These are phyloP conservation scores for Astur gentilis DNA, from an alignment of 2,113 vertebrate genomes.

Conservation along the genomic window DNA sequence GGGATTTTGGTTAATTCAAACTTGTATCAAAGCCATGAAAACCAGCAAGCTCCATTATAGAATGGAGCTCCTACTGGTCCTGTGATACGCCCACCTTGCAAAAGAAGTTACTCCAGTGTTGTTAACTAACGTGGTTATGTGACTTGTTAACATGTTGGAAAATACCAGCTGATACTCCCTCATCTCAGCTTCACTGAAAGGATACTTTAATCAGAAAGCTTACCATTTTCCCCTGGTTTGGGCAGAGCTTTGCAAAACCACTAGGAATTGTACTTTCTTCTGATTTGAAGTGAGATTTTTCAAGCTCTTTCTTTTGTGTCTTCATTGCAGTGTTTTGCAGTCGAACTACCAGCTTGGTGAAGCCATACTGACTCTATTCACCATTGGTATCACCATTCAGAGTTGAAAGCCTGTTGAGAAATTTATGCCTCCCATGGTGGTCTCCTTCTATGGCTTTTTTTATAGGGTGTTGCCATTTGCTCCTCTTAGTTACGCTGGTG, in stretches of 20 bases:
- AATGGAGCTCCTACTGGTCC: not conserved
- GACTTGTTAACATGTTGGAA: not conserved
- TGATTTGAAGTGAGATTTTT: not conserved
- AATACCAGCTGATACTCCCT: not conserved
- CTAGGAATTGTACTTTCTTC: not conserved
- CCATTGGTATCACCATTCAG: not conserved
- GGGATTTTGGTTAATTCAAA: not conserved
- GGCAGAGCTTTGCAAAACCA: not conserved
- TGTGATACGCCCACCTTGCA: accelerated
- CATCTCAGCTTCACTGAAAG: not conserved
- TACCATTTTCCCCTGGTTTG: not conserved
- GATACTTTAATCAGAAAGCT: not conserved
- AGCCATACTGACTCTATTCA: not conserved
- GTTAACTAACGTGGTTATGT: not conserved
- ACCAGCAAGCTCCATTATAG: not conserved
- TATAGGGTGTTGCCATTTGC: not conserved
- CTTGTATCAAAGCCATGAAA: not conserved
- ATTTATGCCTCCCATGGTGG: not conserved
- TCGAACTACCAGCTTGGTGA: not conserved
- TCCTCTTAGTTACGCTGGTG: not conserved
- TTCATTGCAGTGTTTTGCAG: not conserved
- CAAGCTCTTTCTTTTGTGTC: not conserved
- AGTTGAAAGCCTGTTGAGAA: not conserved
- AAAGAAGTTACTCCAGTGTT: not conserved
- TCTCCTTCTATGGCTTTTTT: not conserved